A percentile compares a stretch with the other conserved stretches of the same genome.
Evolutionary conservation across 2,888 invertebrate species (phyloP).

Genomic region (Gortyna flavago): DNA sequence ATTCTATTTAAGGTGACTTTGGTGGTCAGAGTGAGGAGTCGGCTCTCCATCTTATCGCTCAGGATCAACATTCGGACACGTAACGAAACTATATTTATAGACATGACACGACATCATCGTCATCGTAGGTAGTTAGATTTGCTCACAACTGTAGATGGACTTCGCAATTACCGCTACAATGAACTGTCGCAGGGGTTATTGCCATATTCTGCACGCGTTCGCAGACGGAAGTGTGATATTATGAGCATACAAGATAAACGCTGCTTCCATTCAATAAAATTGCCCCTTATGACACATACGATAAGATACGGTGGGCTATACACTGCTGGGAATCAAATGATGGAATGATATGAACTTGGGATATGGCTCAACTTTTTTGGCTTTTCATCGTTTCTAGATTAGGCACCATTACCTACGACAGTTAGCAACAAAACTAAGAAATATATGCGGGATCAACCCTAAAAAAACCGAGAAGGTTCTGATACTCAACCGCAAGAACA

Average conservation of each 20-base stretch:
- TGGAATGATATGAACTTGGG: neutral
- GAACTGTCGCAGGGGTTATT: constrained; percentile 40
- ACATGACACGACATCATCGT: constrained; percentile 16
- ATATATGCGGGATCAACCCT: neutral
- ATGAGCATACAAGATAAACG: constrained; percentile 26
- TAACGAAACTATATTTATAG: constrained; percentile 12
- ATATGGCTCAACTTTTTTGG: neutral
- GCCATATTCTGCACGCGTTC: constrained; percentile 19
- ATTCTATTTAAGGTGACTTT: neutral
- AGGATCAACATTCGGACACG: constrained; percentile 16
- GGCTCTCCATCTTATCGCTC: constrained; percentile 7
- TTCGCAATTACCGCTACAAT: constrained; percentile 28
- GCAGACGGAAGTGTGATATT: constrained; percentile 29
- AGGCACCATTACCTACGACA: neutral
- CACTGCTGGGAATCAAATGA: neutral
- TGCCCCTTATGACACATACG: neutral
- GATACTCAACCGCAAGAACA: constrained; percentile 6
- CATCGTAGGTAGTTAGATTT: neutral
- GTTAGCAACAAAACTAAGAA: neutral
- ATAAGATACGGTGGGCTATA: neutral
- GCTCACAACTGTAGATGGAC: constrained; percentile 17
- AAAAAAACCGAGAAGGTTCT: neutral
- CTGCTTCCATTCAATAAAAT: constrained; percentile 11
- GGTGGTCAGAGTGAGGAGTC: constrained; percentile 1
- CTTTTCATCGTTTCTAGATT: neutral